Percentiles rank a stretch among this genome's conserved stretches.
Evolutionary conservation across 2,888 invertebrate genomes (phyloP).

Genomic region (Platynereis dumerilii): DNA sequence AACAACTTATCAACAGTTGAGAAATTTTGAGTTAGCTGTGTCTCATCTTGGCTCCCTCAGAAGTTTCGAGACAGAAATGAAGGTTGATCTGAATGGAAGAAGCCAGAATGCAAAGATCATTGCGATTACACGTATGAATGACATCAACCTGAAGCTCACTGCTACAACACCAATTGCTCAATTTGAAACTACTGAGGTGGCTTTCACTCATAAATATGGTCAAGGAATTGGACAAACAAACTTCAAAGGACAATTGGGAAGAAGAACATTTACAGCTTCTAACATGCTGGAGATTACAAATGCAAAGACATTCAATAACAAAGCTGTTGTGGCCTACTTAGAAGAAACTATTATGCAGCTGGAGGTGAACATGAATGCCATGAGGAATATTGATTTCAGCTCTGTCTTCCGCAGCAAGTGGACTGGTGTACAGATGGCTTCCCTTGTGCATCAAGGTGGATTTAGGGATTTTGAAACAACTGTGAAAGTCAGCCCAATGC

Average conservation of each 20-base stretch:
- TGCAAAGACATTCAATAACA: too few relatives aligned
- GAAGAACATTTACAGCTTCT: too few relatives aligned
- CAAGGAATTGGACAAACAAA: too few relatives aligned
- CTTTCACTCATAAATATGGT: too few relatives aligned
- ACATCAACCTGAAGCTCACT: background rate
- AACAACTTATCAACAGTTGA: too few relatives aligned
- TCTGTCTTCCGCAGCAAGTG: conserved; percentile 8
- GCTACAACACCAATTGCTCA: background rate
- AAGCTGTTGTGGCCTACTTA: too few relatives aligned
- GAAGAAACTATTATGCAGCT: conserved; percentile 6
- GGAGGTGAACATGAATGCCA: background rate
- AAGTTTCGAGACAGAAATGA: background rate
- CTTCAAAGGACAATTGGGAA: too few relatives aligned
- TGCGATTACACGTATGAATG: background rate
- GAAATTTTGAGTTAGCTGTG: too few relatives aligned
- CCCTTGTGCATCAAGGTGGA: too few relatives aligned
- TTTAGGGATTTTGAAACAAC: too few relatives aligned
- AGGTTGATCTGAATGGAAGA: background rate
- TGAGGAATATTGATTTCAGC: background rate
- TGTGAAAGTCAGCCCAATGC: too few relatives aligned
- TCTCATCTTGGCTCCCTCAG: background rate
- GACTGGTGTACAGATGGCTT: background rate
- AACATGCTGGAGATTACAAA: too few relatives aligned
- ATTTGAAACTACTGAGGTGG: background rate
- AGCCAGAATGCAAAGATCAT: background rate